phyloP scores from a whole-genome alignment of 2,797 vertebrate genomes.

The Eulemur coronatus region DNA sequence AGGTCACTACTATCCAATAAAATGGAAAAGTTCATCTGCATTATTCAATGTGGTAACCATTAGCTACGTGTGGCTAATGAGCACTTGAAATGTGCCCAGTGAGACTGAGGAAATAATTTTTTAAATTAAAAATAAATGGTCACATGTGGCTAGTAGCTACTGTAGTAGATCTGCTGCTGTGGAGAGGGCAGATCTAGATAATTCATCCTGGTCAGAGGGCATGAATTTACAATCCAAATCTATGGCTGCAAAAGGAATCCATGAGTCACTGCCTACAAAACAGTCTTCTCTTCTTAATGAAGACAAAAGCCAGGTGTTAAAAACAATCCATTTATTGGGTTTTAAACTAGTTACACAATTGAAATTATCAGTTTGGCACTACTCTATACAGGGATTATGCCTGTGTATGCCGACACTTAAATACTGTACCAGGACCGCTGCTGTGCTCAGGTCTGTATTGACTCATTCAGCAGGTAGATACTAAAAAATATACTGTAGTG shows the following conservation, averaged over 20 bases:
- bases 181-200: neutral
- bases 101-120: neutral
- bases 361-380: constrained; percentile 94
- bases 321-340: constrained; percentile 92
- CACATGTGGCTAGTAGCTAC: neutral
- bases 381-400: constrained; percentile 88
- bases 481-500: constrained; percentile 75
- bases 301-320: constrained; percentile 84
- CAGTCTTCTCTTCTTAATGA: constrained; percentile 65
- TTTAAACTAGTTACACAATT: constrained; percentile 90
- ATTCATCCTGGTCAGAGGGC: neutral
- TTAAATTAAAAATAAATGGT: neutral
- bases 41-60: neutral
- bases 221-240: neutral
- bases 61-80: neutral
- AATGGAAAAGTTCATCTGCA: neutral
- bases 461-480: constrained; percentile 75
- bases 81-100: neutral
- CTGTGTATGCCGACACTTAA: constrained; percentile 78
- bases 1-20: neutral
- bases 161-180: neutral
- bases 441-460: constrained; percentile 78
- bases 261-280: neutral
- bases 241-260: neutral
- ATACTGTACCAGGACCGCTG: constrained; percentile 78